phyloP scores from a whole-genome alignment of 1,140 invertebrate species.

The Drosophila mauritiana region DNA sequence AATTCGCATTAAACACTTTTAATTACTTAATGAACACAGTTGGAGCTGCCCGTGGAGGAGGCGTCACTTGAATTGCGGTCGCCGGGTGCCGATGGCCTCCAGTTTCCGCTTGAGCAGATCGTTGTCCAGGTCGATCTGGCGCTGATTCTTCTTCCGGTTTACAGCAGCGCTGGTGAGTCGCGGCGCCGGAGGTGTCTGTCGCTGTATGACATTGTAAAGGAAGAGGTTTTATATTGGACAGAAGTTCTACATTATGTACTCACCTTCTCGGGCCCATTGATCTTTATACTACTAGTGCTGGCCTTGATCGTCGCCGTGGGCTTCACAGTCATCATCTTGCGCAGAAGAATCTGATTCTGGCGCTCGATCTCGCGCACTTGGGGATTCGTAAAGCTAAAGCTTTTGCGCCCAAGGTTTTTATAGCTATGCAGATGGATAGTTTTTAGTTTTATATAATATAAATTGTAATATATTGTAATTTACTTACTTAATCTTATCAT shows the following conservation, averaged over 20 bases:
- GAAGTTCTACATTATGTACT: not conserved
- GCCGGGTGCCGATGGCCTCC: constrained; percentile 70
- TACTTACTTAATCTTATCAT: constrained; percentile 67
- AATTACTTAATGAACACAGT: constrained; percentile 62
- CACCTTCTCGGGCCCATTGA: constrained; percentile 34
- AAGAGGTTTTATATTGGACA: not conserved
- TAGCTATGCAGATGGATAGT: constrained; percentile 22
- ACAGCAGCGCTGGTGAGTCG: constrained; percentile 71
- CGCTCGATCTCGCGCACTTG: constrained; percentile 82
- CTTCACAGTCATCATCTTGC: constrained; percentile 78
- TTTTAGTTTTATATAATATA: too few species aligned
- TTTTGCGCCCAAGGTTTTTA: constrained; percentile 73
- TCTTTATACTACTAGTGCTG: constrained; percentile 38
- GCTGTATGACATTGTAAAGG: not conserved
- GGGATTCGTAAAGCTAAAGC: constrained; percentile 78
- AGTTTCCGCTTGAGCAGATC: constrained; percentile 77
- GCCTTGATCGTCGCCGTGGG: constrained; percentile 63
- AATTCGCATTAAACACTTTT: constrained; percentile 67
- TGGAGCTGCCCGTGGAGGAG: constrained; percentile 17
- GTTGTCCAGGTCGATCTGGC: constrained; percentile 82
- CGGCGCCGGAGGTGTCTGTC: constrained; percentile 28
- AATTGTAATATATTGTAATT: not conserved
- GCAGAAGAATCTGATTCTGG: constrained; percentile 74
- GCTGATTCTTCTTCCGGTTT: constrained; percentile 78
- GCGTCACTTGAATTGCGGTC: constrained; percentile 59